Evolutionary conservation across 2,888 invertebrate species (phyloP), one percentile per base, ranked within the genome.

Genomic region (Cosmorhoe ocellata): DNA sequence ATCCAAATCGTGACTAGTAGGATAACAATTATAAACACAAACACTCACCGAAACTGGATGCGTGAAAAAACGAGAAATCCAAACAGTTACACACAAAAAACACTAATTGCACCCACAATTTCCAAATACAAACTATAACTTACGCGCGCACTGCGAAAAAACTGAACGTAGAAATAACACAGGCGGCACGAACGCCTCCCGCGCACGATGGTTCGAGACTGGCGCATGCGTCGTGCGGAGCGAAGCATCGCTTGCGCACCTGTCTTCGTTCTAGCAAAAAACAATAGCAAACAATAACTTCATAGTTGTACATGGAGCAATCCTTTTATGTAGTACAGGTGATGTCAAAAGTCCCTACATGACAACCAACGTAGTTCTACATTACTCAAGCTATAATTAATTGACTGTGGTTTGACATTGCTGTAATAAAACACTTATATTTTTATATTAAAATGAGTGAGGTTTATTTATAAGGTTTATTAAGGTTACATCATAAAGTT

Each of bases 281-380:
- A 85, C 84, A 84, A 87, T 86, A 84, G 84, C 80, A 79, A 84
- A 84, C 78, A 79, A 69, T 74, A 75, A 69, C 66, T 70, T 76
- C 70, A 64, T 69, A 64, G 69, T 61, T 40, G 61, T 66, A 56
- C 63, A 66, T 66, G 61, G 64, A 58, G 63, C 64, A 67, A 66
- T 64, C 51, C 51, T 42, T 51, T 46, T 51, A 51, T 28, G 51
- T 38, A 24, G 42, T 42, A 51, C 51, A 51, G 36, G 43, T 47
- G 43, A 42, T 46, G 43, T 37, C 10, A 34, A 37, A 49, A 26
- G 13, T n/a, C n/a, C n/a, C n/a, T 34, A 45, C 30, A 42, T 40
- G 26, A 18, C 13, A 28, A 31, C 26, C 22, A 12, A 8, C 31
- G 22, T 22, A 6, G 22, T 34, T 42, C 13, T 24, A 32, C 6